Conservation (phyloP, 2,113 vertebrate species). For the Sciurus niger region DNA sequence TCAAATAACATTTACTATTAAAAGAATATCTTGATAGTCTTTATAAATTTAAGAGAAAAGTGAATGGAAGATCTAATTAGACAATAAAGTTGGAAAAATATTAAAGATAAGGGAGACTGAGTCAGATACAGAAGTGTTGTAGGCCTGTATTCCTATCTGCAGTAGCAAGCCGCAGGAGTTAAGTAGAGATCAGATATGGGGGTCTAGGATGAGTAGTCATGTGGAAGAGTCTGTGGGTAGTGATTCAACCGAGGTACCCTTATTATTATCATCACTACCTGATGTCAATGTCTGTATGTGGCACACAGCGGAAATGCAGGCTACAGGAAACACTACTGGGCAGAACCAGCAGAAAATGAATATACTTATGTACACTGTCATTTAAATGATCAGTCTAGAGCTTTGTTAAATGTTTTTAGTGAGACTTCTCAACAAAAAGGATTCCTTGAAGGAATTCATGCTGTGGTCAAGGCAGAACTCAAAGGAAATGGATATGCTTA, state of each 20-base stretch:
- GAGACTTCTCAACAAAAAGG: constrained; percentile 33
- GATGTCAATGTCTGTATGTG: background rate
- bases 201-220: background rate
- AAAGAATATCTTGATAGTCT: background rate
- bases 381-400: constrained; percentile 38
- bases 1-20: constrained; percentile 8
- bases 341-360: constrained; percentile 41
- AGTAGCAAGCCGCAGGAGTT: background rate
- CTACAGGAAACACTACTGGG: background rate
- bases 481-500: constrained; percentile 4
- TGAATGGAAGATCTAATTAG: background rate
- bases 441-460: constrained; percentile 58
- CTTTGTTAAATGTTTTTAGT: constrained; percentile 59
- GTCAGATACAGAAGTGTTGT: background rate
- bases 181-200: background rate
- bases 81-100: background rate
- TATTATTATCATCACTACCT: background rate
- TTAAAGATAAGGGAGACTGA: background rate
- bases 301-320: constrained; percentile 12
- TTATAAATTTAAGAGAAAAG: background rate
- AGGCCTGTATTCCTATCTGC: background rate
- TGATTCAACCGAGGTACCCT: background rate
- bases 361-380: constrained; percentile 39
- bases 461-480: constrained; percentile 15
- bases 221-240: background rate